phyloP scores from a whole-genome alignment of 1,140 invertebrate species.

The Drosophila rufa region DNA sequence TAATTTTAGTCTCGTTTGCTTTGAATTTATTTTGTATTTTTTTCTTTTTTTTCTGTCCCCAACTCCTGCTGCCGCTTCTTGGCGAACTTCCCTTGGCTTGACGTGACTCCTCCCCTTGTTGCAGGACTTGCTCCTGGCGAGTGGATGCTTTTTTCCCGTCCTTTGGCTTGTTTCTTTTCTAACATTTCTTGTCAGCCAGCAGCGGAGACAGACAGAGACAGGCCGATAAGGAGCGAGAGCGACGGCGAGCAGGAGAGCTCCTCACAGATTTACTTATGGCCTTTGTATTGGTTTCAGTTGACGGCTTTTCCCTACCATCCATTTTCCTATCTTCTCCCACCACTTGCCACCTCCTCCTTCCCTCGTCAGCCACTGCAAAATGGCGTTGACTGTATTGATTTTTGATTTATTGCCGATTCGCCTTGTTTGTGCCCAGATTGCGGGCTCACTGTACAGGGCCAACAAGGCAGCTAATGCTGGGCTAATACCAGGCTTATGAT shows the following conservation, averaged over 20 bases:
- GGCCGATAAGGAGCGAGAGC: neutral
- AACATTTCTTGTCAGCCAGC: constrained; percentile 65
- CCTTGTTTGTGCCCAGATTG: constrained; percentile 29
- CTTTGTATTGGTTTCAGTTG: constrained; percentile 80
- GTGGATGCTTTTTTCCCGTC: constrained; percentile 53
- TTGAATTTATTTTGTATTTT: constrained; percentile 82
- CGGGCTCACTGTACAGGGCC: constrained; percentile 40
- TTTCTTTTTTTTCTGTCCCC: constrained; percentile 26
- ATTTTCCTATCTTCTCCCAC: neutral
- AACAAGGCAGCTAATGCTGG: constrained; percentile 24
- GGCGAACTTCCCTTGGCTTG: constrained; percentile 49
- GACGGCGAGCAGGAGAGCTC: constrained; percentile 8
- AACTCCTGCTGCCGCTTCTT: constrained; percentile 16
- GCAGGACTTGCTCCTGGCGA: constrained; percentile 45
- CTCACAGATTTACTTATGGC: constrained; percentile 70
- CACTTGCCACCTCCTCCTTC: constrained; percentile 6
- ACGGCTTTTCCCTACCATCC: constrained; percentile 44
- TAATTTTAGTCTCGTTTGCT: constrained; percentile 85
- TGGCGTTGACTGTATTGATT: constrained; percentile 76
- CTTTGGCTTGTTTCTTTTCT: constrained; percentile 57
- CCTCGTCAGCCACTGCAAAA: constrained; percentile 53
- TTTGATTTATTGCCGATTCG: constrained; percentile 71
- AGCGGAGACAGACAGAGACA: constrained; percentile 36
- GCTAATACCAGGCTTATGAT: constrained; percentile 26
- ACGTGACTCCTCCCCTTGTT: constrained; percentile 70